Evolutionary conservation across 1,140 invertebrate genomes (phyloP).

Genomic region (Nephila pilipes): DNA sequence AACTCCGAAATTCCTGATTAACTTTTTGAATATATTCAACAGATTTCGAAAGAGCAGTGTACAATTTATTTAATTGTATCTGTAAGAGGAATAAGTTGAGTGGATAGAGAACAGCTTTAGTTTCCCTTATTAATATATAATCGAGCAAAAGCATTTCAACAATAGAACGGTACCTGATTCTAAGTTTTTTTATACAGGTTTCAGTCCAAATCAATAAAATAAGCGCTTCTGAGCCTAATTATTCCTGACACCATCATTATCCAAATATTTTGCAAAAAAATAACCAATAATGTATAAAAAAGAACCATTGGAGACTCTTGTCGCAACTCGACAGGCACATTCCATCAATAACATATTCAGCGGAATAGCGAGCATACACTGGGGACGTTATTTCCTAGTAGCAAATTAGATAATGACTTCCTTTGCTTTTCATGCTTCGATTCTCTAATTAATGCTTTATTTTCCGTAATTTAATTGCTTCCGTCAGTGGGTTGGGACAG

Average conservation of each 20-base stretch:
- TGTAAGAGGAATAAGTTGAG: no score
- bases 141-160: no score
- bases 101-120: no score
- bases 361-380: not conserved
- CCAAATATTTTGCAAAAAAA: not conserved
- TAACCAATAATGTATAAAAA: not conserved
- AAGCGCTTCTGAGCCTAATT: not conserved
- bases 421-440: slow-evolving; percentile 27
- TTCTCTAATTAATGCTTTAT: slow-evolving; percentile 42
- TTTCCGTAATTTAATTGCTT: slow-evolving; percentile 41
- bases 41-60: no score
- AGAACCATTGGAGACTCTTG: not conserved
- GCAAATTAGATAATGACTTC: slow-evolving; percentile 41
- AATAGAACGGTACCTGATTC: no score
- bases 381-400: slow-evolving; percentile 12
- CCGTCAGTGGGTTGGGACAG: not conserved
- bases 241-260: not conserved
- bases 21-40: no score
- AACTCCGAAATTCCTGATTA: no score
- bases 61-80: no score
- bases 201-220: not conserved
- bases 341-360: slow-evolving; percentile 29
- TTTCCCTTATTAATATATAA: no score
- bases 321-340: slow-evolving; percentile 1
- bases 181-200: not conserved